A percentile compares a stretch with the other conserved stretches of the same genome.
Conservation (phyloP, 2,888 invertebrate species). For the Lomographa bimaculata region DNA sequence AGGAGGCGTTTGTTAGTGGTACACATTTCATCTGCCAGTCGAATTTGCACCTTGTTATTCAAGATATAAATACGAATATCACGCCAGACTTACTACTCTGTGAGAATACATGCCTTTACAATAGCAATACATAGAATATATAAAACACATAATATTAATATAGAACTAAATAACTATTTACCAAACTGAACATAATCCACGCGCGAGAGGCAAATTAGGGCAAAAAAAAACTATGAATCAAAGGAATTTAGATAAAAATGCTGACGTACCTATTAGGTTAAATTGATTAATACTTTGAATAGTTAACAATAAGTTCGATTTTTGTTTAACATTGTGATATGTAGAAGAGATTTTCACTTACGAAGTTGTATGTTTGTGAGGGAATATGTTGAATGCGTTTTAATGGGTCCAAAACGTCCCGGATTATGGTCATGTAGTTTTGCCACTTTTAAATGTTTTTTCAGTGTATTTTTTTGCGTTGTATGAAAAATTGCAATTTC, state of each 20-base stretch:
- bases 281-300: conserved; percentile 20
- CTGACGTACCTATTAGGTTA: conserved; percentile 41
- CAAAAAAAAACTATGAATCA: conserved; percentile 7
- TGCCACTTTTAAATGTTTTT: neutral
- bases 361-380: conserved; percentile 7
- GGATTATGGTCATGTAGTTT: conserved; percentile 15
- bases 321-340: conserved; percentile 31
- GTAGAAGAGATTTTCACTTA: conserved; percentile 15
- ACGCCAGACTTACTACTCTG: conserved; percentile 14
- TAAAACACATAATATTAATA: conserved; percentile 9
- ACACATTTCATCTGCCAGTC: too few relatives aligned
- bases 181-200: conserved; percentile 4
- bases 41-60: too few relatives aligned
- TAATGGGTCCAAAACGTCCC: neutral
- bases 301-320: conserved; percentile 21
- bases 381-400: conserved; percentile 3
- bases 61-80: too few relatives aligned
- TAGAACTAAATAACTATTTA: conserved; percentile 2
- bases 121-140: conserved; percentile 21
- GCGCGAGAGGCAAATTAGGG: conserved; percentile 7
- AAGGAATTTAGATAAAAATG: conserved; percentile 26
- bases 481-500: too few relatives aligned
- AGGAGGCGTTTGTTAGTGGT: too few relatives aligned
- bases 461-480: conserved; percentile 2
- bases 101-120: conserved; percentile 21